These are phyloP conservation scores for Parasteatoda lunata DNA, from an alignment of 2,888 invertebrate genomes.

Conservation along the genomic window DNA sequence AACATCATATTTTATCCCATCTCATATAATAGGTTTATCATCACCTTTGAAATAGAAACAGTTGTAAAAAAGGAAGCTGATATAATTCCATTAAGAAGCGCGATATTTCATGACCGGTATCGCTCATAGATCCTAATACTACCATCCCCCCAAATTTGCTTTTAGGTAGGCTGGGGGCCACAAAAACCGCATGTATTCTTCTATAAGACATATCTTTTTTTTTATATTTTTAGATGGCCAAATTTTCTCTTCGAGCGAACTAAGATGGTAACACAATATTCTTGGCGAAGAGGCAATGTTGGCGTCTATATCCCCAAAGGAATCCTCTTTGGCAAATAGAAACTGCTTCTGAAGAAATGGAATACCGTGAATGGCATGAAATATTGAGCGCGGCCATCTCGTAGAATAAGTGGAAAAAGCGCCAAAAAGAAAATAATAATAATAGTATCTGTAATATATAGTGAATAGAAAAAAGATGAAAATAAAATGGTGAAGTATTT, in stretches of 20 bases:
- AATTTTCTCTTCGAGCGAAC: constrained; percentile 20
- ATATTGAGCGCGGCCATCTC: constrained; percentile 65
- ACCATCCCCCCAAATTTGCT: constrained; percentile 13
- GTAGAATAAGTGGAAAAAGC: constrained; percentile 38
- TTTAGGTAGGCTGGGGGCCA: constrained; percentile 38
- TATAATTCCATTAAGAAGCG: constrained; percentile 62
- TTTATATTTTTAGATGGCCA: constrained; percentile 33
- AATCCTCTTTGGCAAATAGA: constrained; percentile 58
- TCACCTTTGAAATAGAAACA: constrained; percentile 34
- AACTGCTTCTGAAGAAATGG: constrained; percentile 63
- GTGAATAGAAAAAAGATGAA: constrained; percentile 19
- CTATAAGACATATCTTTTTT: constrained; percentile 38
- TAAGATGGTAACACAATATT: constrained; percentile 61
- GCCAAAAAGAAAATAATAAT: constrained; percentile 44
- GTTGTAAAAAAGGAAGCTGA: constrained; percentile 34
- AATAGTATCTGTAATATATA: constrained; percentile 59
- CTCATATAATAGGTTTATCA: constrained; percentile 38
- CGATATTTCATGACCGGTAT: constrained; percentile 41
- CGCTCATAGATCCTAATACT: neutral
- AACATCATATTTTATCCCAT: neutral
- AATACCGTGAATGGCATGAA: constrained; percentile 67
- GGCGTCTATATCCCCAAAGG: constrained; percentile 28
- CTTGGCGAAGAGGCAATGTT: constrained; percentile 22
- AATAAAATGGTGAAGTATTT: constrained; percentile 26
- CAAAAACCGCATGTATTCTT: constrained; percentile 41